Evolutionary conservation across 2,888 invertebrate genomes (phyloP).

Genomic region (Meganola albula): DNA sequence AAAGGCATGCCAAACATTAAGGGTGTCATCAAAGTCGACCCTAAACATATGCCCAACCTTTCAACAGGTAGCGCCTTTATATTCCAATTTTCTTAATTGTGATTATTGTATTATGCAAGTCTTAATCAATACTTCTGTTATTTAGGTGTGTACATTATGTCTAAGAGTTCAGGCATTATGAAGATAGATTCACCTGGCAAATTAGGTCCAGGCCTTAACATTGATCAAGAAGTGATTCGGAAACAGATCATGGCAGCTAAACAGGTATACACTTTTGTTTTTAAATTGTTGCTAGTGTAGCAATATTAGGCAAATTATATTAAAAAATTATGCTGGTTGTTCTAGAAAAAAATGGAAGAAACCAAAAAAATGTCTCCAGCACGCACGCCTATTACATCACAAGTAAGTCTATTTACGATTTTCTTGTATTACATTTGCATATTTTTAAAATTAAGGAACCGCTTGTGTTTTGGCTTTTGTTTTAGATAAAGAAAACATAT

Average conservation of each 20-base stretch:
- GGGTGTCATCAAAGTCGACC: conserved; percentile 85
- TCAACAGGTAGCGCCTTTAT: conserved; percentile 54
- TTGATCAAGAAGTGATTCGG: conserved; percentile 70
- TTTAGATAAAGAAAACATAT: conserved; percentile 52
- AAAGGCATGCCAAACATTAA: conserved; percentile 79
- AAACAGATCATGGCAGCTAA: conserved; percentile 73
- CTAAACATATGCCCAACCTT: conserved; percentile 82
- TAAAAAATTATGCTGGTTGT: conserved; percentile 9
- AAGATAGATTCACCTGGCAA: conserved; percentile 82
- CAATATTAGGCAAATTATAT: too few species aligned
- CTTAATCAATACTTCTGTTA: conserved; percentile 4
- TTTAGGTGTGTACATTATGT: conserved; percentile 86
- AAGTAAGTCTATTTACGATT: conserved; percentile 33
- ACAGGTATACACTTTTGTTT: conserved; percentile 43
- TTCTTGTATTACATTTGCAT: not conserved
- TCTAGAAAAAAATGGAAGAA: conserved; percentile 65
- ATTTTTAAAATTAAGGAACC: not conserved
- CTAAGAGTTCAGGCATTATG: conserved; percentile 85
- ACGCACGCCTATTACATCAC: conserved; percentile 40
- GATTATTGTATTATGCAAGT: not conserved
- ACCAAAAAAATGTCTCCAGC: conserved; percentile 45
- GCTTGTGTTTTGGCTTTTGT: not conserved
- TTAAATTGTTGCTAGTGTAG: too few species aligned
- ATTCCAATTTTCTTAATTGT: not conserved
- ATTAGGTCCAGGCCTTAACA: conserved; percentile 67